phyloP scores from a whole-genome alignment of 2,113 vertebrate genomes.

The Crotalus horridus region DNA sequence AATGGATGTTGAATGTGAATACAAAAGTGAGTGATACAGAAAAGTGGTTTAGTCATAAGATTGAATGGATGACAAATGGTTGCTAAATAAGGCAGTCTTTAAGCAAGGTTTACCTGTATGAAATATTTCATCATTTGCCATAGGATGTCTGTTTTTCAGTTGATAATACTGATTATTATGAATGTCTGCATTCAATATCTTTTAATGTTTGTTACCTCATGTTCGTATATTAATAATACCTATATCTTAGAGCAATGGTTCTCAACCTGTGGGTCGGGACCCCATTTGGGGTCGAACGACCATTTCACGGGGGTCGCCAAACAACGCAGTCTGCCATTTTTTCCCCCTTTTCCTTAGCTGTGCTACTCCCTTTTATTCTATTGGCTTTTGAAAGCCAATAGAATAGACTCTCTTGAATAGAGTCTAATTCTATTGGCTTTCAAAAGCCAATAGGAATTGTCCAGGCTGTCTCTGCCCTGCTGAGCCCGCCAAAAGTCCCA shows the following conservation, averaged over 20 bases:
- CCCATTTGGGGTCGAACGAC: too few species aligned
- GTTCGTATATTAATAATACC: not conserved
- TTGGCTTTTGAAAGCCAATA: too few species aligned
- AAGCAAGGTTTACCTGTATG: not conserved
- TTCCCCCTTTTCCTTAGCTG: too few species aligned
- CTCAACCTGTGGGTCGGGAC: too few species aligned
- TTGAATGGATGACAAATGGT: not conserved
- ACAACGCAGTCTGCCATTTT: too few species aligned
- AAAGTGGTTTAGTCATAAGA: not conserved
- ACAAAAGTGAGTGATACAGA: not conserved
- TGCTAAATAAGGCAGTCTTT: not conserved
- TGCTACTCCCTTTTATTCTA: too few species aligned
- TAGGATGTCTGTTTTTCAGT: not conserved
- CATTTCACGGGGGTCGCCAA: too few species aligned
- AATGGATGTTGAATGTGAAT: not conserved
- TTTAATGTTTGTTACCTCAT: not conserved
- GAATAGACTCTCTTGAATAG: too few species aligned
- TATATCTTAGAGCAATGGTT: not conserved
- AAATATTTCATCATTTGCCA: not conserved
- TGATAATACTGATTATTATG: not conserved
- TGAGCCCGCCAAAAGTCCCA: too few species aligned
- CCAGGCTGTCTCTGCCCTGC: too few species aligned
- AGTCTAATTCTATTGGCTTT: too few species aligned
- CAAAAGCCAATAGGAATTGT: too few species aligned
- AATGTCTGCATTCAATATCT: not conserved